Percentiles rank a stretch among this genome's conserved stretches.
Evolutionary conservation across 53 echinoderm and acorn worm species (phyloP).

Genomic region (Antedon mediterranea): DNA sequence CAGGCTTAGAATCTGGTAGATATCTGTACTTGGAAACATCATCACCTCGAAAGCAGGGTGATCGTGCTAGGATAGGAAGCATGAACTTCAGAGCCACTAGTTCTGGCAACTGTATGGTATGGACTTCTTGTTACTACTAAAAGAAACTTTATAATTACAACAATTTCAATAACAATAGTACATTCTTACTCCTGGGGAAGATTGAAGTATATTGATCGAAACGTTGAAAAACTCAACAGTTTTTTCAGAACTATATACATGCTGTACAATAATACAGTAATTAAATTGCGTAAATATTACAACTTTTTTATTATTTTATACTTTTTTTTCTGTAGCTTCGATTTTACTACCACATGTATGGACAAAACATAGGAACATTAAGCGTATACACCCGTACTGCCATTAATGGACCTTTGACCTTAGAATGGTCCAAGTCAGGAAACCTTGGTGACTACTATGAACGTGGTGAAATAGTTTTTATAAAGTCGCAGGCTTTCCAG

Average conservation of each 20-base stretch:
- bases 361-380: slow-evolving; percentile 47
- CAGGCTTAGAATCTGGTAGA: slow-evolving; percentile 54
- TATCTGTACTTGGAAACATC: slow-evolving; percentile 68
- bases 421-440: slow-evolving; percentile 19
- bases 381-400: slow-evolving; percentile 58
- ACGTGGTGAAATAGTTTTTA: slow-evolving; percentile 43
- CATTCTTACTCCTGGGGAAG: too few relatives aligned
- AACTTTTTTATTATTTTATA: background rate
- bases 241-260: too few relatives aligned
- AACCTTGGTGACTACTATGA: slow-evolving; percentile 57
- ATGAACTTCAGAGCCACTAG: slow-evolving; percentile 20
- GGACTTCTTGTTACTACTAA: background rate
- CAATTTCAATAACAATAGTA: too few relatives aligned
- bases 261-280: too few relatives aligned
- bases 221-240: too few relatives aligned
- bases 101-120: slow-evolving; percentile 8
- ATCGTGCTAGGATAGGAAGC: slow-evolving; percentile 70
- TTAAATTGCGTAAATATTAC: too few relatives aligned
- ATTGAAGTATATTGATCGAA: too few relatives aligned
- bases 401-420: slow-evolving; percentile 46
- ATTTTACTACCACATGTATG: slow-evolving; percentile 90
- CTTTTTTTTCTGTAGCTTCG: slow-evolving; percentile 28
- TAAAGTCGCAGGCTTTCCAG: slow-evolving; percentile 37
- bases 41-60: slow-evolving; percentile 38
- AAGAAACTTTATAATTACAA: too few relatives aligned